These are phyloP conservation scores for Elmis aenea DNA, from an alignment of 2,888 invertebrate species.

Conservation along the genomic window DNA sequence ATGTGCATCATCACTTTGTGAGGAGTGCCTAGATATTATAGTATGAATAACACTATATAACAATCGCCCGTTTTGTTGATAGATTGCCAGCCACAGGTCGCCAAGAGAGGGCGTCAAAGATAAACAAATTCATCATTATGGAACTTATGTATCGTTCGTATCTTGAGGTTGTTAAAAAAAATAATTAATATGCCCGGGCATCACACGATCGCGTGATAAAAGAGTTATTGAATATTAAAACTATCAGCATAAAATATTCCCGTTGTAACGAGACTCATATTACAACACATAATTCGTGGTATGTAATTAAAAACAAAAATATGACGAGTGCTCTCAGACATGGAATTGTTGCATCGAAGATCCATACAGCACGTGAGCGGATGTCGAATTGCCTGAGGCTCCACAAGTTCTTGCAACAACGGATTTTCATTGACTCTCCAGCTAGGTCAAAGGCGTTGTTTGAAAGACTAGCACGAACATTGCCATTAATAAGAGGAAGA, in stretches of 20 bases:
- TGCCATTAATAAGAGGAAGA: too few species aligned
- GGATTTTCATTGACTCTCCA: not conserved
- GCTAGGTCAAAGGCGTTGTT: constrained; percentile 11
- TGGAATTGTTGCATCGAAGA: constrained; percentile 25
- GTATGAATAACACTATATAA: constrained; percentile 24
- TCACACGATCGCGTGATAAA: constrained; percentile 30
- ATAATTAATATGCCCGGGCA: constrained; percentile 24
- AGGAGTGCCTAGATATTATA: constrained; percentile 24
- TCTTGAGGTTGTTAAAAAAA: constrained; percentile 17
- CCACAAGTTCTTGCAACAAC: not conserved
- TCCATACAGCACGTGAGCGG: constrained; percentile 38
- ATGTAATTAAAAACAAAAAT: constrained; percentile 40
- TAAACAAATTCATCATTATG: constrained; percentile 11
- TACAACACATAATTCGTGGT: constrained; percentile 41
- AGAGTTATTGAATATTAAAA: constrained; percentile 29
- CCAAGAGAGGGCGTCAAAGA: constrained; percentile 1
- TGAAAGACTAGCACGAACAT: too few species aligned
- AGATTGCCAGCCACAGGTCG: constrained; percentile 18
- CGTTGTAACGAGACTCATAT: constrained; percentile 37
- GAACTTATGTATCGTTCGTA: constrained; percentile 8
- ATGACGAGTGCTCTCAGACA: constrained; percentile 28
- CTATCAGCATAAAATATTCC: constrained; percentile 41
- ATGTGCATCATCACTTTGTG: constrained; percentile 23
- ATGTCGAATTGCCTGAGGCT: constrained; percentile 27
- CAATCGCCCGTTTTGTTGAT: constrained; percentile 21